These are phyloP conservation scores for Ichneumon xanthorius DNA, from an alignment of 2,888 invertebrate species.

Conservation along the genomic window DNA sequence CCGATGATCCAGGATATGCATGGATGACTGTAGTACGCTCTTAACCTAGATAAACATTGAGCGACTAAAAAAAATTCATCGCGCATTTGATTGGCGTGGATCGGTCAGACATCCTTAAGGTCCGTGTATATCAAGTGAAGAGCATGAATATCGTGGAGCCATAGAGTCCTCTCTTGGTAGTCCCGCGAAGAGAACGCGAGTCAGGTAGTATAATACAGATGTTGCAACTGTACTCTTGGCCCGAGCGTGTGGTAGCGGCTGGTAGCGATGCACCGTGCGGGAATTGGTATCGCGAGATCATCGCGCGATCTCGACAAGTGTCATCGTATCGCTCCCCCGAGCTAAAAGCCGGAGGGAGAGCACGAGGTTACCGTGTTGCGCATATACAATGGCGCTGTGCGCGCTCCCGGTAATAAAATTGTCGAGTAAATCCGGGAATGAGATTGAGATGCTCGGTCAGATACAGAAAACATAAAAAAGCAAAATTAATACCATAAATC, in stretches of 20 bases:
- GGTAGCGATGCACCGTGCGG: constrained; percentile 46
- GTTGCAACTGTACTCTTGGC: constrained; percentile 63
- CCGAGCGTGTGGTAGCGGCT: constrained; percentile 20
- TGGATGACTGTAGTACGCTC: not conserved
- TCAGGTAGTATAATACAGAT: constrained; percentile 62
- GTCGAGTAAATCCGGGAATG: constrained; percentile 53
- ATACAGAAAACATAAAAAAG: constrained; percentile 22
- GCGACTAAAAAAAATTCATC: not conserved
- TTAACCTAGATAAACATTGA: not conserved
- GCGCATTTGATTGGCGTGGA: not conserved
- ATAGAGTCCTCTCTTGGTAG: not conserved
- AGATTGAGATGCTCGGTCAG: constrained; percentile 19
- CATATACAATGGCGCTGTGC: constrained; percentile 32
- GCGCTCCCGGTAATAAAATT: constrained; percentile 16
- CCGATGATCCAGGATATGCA: not conserved
- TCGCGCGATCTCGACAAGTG: constrained; percentile 69
- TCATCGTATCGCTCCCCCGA: constrained; percentile 59
- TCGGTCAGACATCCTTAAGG: not conserved
- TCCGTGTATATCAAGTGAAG: not conserved
- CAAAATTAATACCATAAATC: constrained; percentile 18
- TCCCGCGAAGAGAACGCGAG: constrained; percentile 14
- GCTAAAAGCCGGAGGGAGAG: constrained; percentile 45
- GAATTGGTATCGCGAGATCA: constrained; percentile 66
- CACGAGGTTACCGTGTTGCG: constrained; percentile 63
- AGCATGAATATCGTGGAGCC: not conserved